These are phyloP conservation scores for Borostomias antarcticus DNA, from an alignment of 2,797 vertebrate species.

Conservation along the genomic window DNA sequence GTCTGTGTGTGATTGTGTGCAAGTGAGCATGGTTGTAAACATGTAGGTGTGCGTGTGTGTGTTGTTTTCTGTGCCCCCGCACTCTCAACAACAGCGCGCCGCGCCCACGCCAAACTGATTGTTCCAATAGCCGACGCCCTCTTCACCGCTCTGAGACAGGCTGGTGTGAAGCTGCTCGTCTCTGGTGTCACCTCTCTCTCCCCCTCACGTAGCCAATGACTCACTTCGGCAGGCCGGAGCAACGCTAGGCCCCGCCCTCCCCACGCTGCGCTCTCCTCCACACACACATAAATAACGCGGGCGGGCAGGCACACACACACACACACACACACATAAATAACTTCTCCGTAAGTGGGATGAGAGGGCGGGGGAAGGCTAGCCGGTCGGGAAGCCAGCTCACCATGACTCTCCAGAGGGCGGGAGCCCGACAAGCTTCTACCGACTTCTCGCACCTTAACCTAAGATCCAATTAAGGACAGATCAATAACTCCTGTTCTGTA, in stretches of 20 bases:
- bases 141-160: not conserved
- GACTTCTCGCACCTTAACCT: not conserved
- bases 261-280: not conserved
- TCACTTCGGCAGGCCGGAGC: conserved; percentile 18
- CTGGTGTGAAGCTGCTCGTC: conserved; percentile 22
- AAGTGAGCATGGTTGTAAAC: no score
- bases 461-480: not conserved
- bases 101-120: not conserved
- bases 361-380: not conserved
- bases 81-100: not conserved
- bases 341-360: conserved; percentile 16
- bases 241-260: conserved; percentile 10
- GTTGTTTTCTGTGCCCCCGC: no score
- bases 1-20: not conserved
- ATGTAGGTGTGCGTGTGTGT: no score
- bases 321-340: conserved; percentile 7
- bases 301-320: not conserved
- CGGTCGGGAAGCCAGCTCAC: conserved; percentile 8
- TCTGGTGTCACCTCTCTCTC: not conserved
- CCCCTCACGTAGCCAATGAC: not conserved
- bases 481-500: not conserved
- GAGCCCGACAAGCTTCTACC: no score
- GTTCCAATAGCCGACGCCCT: not conserved
- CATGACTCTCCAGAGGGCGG: not conserved
- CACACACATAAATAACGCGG: conserved; percentile 15